Percentiles rank a stretch among this genome's conserved stretches.
phyloP scores from a whole-genome alignment of 1,140 invertebrate genomes.

The Solen grandis region DNA sequence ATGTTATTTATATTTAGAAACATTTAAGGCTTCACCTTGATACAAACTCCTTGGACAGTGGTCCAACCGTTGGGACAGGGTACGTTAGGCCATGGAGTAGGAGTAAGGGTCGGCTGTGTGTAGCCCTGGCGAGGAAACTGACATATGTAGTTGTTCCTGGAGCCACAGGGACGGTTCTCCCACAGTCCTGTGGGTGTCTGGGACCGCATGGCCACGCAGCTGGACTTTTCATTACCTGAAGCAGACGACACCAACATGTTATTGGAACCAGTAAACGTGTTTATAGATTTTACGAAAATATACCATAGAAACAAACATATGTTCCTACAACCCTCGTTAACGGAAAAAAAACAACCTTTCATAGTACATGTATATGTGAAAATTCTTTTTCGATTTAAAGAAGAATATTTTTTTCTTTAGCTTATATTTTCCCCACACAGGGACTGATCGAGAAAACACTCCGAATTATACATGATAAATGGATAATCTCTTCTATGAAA shows the following conservation, averaged over 20 bases:
- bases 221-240: slow-evolving; percentile 63
- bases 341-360: too few relatives aligned
- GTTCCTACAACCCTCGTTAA: too few relatives aligned
- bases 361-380: too few relatives aligned
- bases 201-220: slow-evolving; percentile 65
- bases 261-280: slow-evolving; percentile 42
- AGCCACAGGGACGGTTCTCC: slow-evolving; percentile 58
- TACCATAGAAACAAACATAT: too few relatives aligned
- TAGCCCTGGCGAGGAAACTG: slow-evolving; percentile 58
- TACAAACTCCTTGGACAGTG: slow-evolving; percentile 53
- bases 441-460: too few relatives aligned
- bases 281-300: not conserved
- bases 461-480: too few relatives aligned
- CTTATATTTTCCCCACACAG: too few relatives aligned
- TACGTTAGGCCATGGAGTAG: slow-evolving; percentile 39
- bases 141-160: slow-evolving; percentile 60
- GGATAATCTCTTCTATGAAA: too few relatives aligned
- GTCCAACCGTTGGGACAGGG: slow-evolving; percentile 60
- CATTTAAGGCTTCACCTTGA: slow-evolving; percentile 64
- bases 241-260: slow-evolving; percentile 34
- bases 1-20: too few relatives aligned
- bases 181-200: slow-evolving; percentile 62
- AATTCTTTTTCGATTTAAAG: too few relatives aligned
- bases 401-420: too few relatives aligned
- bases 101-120: slow-evolving; percentile 35